Conservation (phyloP, 2,113 vertebrate species). For the Nesogale talazaci region DNA sequence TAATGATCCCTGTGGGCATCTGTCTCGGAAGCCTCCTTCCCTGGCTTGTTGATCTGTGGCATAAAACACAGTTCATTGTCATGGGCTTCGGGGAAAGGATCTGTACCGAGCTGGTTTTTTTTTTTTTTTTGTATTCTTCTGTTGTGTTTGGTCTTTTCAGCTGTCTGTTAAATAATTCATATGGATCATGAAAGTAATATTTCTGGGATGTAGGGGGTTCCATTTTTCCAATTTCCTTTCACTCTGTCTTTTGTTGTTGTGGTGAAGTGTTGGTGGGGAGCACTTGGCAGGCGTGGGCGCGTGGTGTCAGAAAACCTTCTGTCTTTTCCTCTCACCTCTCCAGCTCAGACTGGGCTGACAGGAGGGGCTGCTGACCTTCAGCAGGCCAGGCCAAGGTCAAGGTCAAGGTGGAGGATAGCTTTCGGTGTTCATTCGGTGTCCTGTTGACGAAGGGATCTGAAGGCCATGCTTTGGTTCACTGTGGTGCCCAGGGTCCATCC, state of each 20-base stretch:
- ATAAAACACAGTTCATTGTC: constrained; percentile 86
- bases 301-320: constrained; percentile 56
- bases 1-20: constrained; percentile 85
- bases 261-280: constrained; percentile 53
- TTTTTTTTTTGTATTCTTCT: constrained; percentile 79
- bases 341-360: constrained; percentile 30
- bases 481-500: not conserved
- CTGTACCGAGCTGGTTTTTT: constrained; percentile 44
- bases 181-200: constrained; percentile 78
- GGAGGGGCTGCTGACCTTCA: constrained; percentile 50
- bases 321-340: constrained; percentile 51
- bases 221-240: constrained; percentile 78
- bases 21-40: constrained; percentile 81
- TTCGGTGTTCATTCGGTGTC: not conserved
- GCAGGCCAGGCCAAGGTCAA: constrained; percentile 6
- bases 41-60: constrained; percentile 82
- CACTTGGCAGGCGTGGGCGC: constrained; percentile 68
- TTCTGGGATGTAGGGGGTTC: constrained; percentile 78
- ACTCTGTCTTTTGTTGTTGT: constrained; percentile 59
- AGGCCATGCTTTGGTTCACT: not conserved
- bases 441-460: not conserved
- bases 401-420: constrained; percentile 43
- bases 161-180: constrained; percentile 86
- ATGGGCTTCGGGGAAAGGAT: constrained; percentile 82
- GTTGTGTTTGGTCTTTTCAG: constrained; percentile 84